Evolutionary conservation across 1,140 invertebrate species (phyloP).

Genomic region (Camponotus pennsylvanicus): DNA sequence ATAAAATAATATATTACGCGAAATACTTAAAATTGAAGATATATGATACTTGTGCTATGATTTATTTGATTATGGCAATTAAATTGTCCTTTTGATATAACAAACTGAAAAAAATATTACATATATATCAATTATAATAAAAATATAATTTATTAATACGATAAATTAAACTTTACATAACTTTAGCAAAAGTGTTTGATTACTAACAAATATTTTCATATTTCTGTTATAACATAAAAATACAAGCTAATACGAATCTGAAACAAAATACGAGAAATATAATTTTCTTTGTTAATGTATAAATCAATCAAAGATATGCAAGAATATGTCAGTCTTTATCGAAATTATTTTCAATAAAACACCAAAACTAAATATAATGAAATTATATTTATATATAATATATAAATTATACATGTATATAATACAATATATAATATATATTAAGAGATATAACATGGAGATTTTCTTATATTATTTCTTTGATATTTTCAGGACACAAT

Average conservation of each 20-base stretch:
- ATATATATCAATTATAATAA: not conserved
- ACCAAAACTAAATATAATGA: not conserved
- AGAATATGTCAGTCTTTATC: not conserved
- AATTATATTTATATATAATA: not conserved
- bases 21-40: conserved; percentile 13
- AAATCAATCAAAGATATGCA: not conserved
- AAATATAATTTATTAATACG: conserved; percentile 1
- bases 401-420: too few relatives aligned
- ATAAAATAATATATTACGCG: conserved; percentile 62
- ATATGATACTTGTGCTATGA: not conserved
- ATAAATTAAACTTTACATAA: too few relatives aligned
- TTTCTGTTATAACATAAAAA: too few relatives aligned
- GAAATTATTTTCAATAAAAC: not conserved
- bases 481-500: not conserved
- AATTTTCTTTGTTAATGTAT: too few relatives aligned
- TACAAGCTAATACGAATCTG: too few relatives aligned
- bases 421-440: not conserved
- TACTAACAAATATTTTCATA: too few relatives aligned
- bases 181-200: too few relatives aligned
- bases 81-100: not conserved
- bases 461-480: not conserved
- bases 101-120: not conserved
- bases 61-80: conserved; percentile 3
- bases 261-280: too few relatives aligned
- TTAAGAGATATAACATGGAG: not conserved